Conservation (phyloP, 2,888 invertebrate genomes). For the Lasius platythorax region DNA sequence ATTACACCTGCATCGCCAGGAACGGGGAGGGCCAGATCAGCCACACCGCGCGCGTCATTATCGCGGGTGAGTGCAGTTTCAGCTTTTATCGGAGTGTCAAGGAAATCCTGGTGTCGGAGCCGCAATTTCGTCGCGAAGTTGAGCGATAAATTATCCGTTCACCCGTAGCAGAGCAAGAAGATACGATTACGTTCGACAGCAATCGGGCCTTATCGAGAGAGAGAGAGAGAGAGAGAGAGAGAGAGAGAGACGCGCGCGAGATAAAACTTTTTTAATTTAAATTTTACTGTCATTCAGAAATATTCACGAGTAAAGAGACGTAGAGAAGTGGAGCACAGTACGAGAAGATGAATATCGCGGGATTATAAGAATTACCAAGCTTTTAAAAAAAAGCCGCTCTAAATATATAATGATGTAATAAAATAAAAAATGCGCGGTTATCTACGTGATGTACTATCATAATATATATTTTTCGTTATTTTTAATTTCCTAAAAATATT, state of each 20-base stretch:
- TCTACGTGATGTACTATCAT: not conserved
- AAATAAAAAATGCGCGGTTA: not conserved
- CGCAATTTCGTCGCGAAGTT: slow-evolving; percentile 51
- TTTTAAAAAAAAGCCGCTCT: not conserved
- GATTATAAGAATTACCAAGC: slow-evolving; percentile 1
- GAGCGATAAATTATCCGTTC: slow-evolving; percentile 42
- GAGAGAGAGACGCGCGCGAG: not conserved
- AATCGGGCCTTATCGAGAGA: slow-evolving; percentile 18
- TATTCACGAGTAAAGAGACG: slow-evolving; percentile 25
- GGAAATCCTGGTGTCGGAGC: not conserved
- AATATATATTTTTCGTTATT: not conserved
- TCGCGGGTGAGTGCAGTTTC: slow-evolving; percentile 89
- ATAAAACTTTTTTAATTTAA: slow-evolving; percentile 55
- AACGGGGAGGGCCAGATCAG: slow-evolving; percentile 98
- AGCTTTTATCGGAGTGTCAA: slow-evolving; percentile 1
- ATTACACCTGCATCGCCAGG: slow-evolving; percentile 98
- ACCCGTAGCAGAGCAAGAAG: not conserved
- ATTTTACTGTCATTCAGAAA: slow-evolving; percentile 35
- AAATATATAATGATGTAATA: not conserved
- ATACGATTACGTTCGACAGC: slow-evolving; percentile 39
- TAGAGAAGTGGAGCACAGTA: not conserved
- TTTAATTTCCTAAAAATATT: slow-evolving; percentile 12
- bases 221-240: not conserved
- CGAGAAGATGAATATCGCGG: not conserved
- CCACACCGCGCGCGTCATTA: slow-evolving; percentile 97